A percentile compares a stretch with the other conserved stretches of the same genome.
Evolutionary conservation across 1,140 invertebrate species (phyloP).

Genomic region (Monochamus saltuarius): DNA sequence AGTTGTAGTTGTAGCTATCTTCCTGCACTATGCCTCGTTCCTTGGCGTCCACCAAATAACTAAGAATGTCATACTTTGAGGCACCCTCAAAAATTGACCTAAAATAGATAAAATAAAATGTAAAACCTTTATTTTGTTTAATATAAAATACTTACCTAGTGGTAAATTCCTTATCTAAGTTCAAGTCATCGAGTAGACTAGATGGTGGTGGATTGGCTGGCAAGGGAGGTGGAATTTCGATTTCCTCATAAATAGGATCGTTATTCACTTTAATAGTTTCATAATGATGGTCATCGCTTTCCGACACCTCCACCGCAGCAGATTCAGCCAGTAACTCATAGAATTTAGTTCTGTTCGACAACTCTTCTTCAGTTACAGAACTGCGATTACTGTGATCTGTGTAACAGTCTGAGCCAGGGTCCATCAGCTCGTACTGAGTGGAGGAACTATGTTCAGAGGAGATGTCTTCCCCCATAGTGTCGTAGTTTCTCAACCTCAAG

Average conservation of each 20-base stretch:
- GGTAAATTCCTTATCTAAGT: conserved; percentile 60
- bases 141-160: conserved; percentile 48
- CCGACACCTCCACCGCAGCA: conserved; percentile 62
- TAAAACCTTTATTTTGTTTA: conserved; percentile 40
- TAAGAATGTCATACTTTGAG: conserved; percentile 85
- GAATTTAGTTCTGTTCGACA: conserved; percentile 62
- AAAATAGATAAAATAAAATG: conserved; percentile 31
- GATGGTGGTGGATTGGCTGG: conserved; percentile 72
- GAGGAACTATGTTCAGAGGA: conserved; percentile 57
- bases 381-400: conserved; percentile 56
- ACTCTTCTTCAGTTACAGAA: conserved; percentile 60
- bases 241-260: conserved; percentile 88
- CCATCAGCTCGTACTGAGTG: conserved; percentile 56
- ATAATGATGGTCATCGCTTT: conserved; percentile 70
- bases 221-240: conserved; percentile 76
- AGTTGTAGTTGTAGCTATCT: conserved; percentile 62
- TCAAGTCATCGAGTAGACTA: conserved; percentile 59
- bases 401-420: conserved; percentile 65
- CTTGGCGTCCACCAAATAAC: conserved; percentile 83
- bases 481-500: conserved; percentile 54
- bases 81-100: conserved; percentile 80
- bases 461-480: conserved; percentile 54
- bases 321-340: conserved; percentile 68
- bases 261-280: conserved; percentile 70
- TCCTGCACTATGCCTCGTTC: conserved; percentile 67